Base-by-base conservation (phyloP, 2,113 vertebrate genomes). In the Phodopus roborovskii region DNA sequence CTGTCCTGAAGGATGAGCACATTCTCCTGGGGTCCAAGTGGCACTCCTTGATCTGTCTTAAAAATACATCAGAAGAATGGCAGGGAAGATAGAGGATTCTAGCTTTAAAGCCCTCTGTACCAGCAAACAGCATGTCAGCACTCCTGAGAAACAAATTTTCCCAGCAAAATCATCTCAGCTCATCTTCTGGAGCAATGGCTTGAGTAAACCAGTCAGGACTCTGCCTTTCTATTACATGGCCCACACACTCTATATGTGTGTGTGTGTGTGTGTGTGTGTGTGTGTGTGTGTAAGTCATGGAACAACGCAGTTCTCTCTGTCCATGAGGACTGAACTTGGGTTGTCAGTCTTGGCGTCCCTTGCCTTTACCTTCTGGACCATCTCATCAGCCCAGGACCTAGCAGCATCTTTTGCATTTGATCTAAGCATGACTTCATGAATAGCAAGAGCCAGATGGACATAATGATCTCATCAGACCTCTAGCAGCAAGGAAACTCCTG, bases 381-480 rank as follows among this genome's bases (percentile, higher is more conserved):
- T 30, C 42, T 45, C 82, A 84, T 26, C 39, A 82, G 13, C 79
- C 56, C 22, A 42, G 79, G 39, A 22, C 2, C 60, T 26, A 13
- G 78, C 26, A 70, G 73, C 26, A 15, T 13, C 24, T 87, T 87
- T 73, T 82, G 11, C 3, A 78, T 85, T 96, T 75, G 88, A 30
- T 92, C 79, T 88, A 62, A 78, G 45, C 58, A 71, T 28, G 36
- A 89, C n/a, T 77, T 45, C 91, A 70, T 91, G 95, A 93, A 85
- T 19, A 94, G 74, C 77, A 88, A 79, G 6, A 89, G 48, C 39
- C 88, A 88, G 48, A 39, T 83, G 77, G 71, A 36, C 26, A 15
- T 70, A 70, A 83, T 85, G 91, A 89, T 88, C 81, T 96, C 70
- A 64, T 71, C 62, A 92, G 82, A 83, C 83, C 68, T 73, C 77